A percentile compares a stretch with the other conserved stretches of the same genome.
Evolutionary conservation across 2,113 vertebrate species (phyloP).

Genomic region (Aegithalos caudatus): DNA sequence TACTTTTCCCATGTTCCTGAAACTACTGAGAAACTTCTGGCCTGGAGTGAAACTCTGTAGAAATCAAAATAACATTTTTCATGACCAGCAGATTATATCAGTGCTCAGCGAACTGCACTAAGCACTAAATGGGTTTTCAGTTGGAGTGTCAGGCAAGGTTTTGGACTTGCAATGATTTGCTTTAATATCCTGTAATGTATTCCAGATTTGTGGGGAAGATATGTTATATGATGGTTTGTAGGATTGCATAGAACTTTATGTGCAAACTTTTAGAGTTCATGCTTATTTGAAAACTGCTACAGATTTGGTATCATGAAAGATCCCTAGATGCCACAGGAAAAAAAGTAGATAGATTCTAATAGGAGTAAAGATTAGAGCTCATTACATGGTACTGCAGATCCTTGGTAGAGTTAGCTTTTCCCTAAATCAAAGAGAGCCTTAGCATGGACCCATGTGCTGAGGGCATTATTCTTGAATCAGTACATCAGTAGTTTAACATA

Average conservation of each 20-base stretch:
- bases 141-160: not conserved
- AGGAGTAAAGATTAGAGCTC: not conserved
- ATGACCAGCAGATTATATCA: not conserved
- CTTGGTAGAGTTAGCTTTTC: not conserved
- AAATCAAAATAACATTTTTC: not conserved
- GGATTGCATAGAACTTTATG: not conserved
- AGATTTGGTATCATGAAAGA: not conserved
- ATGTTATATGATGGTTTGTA: not conserved
- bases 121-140: constrained; percentile 10
- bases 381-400: not conserved
- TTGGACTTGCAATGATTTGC: not conserved
- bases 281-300: not conserved
- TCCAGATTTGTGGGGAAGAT: not conserved
- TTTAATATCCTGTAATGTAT: not conserved
- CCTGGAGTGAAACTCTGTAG: not conserved
- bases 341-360: not conserved
- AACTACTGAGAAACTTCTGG: not conserved
- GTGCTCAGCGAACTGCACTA: not conserved
- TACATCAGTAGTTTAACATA: constrained; percentile 25
- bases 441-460: not conserved
- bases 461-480: constrained; percentile 5
- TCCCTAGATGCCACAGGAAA: not conserved
- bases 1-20: not conserved
- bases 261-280: not conserved
- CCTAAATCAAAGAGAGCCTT: not conserved